Base-by-base conservation (phyloP, 2,888 invertebrate genomes). In the Dexiosoma caninum region DNA sequence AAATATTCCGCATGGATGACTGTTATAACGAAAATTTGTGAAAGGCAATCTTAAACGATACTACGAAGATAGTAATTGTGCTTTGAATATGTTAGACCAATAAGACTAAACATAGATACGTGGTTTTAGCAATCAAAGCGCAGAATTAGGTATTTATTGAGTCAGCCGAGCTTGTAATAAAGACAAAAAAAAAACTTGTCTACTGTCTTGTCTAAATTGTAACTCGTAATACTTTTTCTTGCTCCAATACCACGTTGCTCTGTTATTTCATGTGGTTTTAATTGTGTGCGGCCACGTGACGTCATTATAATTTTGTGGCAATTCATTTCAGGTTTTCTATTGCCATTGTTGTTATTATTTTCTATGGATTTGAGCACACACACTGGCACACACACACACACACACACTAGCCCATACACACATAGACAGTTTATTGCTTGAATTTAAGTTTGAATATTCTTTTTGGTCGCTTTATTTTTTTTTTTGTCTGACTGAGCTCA, bases 401-500 rank as follows among this genome's bases (percentile, higher is more conserved):
- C n/a, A 35, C 19, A 4, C 35, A 12, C 19, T n/a, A n/a, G n/a
- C n/a, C n/a, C n/a, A n/a, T n/a, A n/a, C n/a, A n/a, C n/a, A n/a
- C n/a, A n/a, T n/a, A 55, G 32, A 37, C 32, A 21, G 23, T 62
- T n/a, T 46, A 32, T 51, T 53, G 55, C 42, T 55, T 74, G 8
- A 42, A 32, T 64, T 64, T 57, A 16, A 57, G 30, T 49, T 70
- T 37, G 19, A 23, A 53, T 42, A 35, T 53, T 72, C 14, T 14
- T 62, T 37, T 57, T 59, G 27, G 44, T 72, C 14, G n/a, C n/a
- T n/a, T n/a, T 62, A 21, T 21, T 42, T 53, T 37, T 44, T 9
- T 14, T 71, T 19, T 71, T 46, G 53, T 76, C 77, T 77, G 77
- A 81, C 77, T 77, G 77, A 81, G 81, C 81, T 81, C 81, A 81